Evolutionary conservation across 2,113 vertebrate species (phyloP), one percentile per base, ranked within the genome.

Genomic region (Pedetes capensis): DNA sequence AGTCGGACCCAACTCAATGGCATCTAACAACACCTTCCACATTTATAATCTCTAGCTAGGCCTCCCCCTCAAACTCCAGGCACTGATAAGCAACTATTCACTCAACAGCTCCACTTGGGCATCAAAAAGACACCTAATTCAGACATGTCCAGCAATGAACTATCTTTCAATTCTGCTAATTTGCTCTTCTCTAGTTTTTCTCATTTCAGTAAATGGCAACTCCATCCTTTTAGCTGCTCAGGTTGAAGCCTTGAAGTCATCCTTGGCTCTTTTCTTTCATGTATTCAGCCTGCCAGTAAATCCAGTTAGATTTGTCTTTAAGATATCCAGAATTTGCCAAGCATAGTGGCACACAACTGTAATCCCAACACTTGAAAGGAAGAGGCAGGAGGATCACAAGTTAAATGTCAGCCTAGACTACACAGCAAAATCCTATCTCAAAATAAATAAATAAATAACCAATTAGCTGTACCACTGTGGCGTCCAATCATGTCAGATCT

Each of bases 131-230:
- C 14, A 79, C 37, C 47, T 72, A 87, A 79, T 3, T 18, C 14
- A n/a, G 32, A 76, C 18, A 68, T 47, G 17, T 86, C 51, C n/a
- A 86, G 37, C 42, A 86, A 14, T n/a, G 18, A 78, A 79, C 13
- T 39, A 22, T 17, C 61, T 85, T 86, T 83, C 63, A 95, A 42
- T 47, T 34, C 42, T 64, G 39, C 22, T 57, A 49, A 80, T 53
- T 10, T 57, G 39, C 2, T 86, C 53, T 82, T 94, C 37, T 57
- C 47, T 79, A 85, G 22, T 55, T 32, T 69, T 88, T 72, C 13
- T 82, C 55, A 79, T 66, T 95, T 96, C 59, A 88, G 25, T 37
- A 80, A 69, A 66, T 9, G 64, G 42, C 32, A 95, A 89, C 23
- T 85, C 42, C 23, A 89, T 66, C n/a, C 47, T 89, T 80, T 71